phyloP scores from a whole-genome alignment of 2,113 vertebrate species.

The Pseudopodoces humilis region DNA sequence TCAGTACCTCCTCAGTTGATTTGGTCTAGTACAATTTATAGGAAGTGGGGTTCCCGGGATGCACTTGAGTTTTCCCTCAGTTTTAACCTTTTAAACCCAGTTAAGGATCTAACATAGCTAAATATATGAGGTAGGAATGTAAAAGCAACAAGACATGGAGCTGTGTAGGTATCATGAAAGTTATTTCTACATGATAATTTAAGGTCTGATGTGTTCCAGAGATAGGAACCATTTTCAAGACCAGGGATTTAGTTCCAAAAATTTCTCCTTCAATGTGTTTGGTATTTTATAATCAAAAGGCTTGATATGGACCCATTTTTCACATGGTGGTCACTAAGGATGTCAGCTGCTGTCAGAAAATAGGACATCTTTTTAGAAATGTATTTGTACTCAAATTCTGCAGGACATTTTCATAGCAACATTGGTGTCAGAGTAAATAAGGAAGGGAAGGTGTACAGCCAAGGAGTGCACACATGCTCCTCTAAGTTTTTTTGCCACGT shows the following conservation, averaged over 20 bases:
- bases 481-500: not conserved
- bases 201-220: not conserved
- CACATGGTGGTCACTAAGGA: not conserved
- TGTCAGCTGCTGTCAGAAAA: not conserved
- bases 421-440: not conserved
- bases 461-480: fast-evolving
- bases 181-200: not conserved
- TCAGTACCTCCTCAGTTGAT: not conserved
- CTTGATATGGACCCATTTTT: not conserved
- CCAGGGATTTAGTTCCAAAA: not conserved
- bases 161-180: not conserved
- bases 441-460: not conserved
- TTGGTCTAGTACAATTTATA: not conserved
- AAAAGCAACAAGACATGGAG: not conserved
- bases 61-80: not conserved
- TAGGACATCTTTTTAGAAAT: not conserved
- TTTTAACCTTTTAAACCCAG: not conserved
- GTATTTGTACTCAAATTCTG: not conserved
- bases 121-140: not conserved
- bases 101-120: not conserved
- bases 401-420: not conserved
- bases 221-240: not conserved
- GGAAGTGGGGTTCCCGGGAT: not conserved
- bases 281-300: not conserved
- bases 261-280: not conserved